phyloP scores from a whole-genome alignment of 2,888 invertebrate genomes.

The Lasius platythorax region DNA sequence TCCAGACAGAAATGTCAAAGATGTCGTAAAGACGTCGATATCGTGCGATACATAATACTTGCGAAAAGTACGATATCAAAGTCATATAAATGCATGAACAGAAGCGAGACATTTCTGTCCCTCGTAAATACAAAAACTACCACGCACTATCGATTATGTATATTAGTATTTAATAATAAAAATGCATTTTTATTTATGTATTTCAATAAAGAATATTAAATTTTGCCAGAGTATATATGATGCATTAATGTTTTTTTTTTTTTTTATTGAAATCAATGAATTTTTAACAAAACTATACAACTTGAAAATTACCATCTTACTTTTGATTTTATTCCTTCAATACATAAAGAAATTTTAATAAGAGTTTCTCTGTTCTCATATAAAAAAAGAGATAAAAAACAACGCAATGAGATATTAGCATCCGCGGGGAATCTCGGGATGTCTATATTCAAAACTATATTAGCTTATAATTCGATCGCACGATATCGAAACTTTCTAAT shows the following conservation, averaged over 20 bases:
- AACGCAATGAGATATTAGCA: not conserved
- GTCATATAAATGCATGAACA: not conserved
- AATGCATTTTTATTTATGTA: not conserved
- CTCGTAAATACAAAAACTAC: not conserved
- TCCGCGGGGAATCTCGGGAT: not conserved
- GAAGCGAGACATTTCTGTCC: no score
- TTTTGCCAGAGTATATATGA: not conserved
- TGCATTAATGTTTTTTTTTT: not conserved
- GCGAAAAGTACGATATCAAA: not conserved
- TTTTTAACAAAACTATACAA: not conserved
- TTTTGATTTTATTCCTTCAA: not conserved
- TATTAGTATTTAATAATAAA: no score
- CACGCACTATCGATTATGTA: no score
- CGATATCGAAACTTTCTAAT: constrained; percentile 48
- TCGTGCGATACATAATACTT: not conserved
- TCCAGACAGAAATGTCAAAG: no score
- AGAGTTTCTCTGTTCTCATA: not conserved
- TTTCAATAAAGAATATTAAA: not conserved
- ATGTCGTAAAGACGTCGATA: no score
- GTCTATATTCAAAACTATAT: constrained; percentile 21
- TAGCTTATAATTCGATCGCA: constrained; percentile 3
- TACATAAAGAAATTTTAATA: not conserved
- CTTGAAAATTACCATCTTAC: not conserved
- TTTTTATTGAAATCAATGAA: not conserved
- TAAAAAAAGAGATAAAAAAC: not conserved